Evolutionary conservation across 2,113 vertebrate genomes (phyloP).

Genomic region (Toxotes chatareus): DNA sequence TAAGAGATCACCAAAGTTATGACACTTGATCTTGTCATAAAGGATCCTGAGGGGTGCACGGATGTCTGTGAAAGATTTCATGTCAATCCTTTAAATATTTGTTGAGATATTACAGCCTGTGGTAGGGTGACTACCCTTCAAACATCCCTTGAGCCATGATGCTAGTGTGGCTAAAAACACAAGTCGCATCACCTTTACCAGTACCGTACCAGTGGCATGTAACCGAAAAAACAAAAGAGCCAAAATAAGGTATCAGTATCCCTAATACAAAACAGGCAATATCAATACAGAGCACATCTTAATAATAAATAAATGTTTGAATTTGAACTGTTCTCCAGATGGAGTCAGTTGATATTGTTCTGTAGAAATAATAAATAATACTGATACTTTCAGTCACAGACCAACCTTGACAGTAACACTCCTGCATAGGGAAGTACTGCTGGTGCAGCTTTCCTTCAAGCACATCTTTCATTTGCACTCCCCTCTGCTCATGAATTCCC

Average conservation of each 20-base stretch:
- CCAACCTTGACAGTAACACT: conserved; percentile 31
- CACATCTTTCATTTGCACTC: conserved; percentile 62
- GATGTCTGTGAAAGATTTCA: not conserved
- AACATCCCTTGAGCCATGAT: no score
- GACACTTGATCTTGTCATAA: not conserved
- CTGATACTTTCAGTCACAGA: conserved; percentile 12
- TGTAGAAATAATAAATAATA: conserved; percentile 21
- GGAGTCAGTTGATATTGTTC: conserved; percentile 17
- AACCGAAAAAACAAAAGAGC: not conserved
- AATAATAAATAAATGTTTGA: not conserved
- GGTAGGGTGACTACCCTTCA: not conserved
- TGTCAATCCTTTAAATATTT: not conserved
- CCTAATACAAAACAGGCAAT: not conserved
- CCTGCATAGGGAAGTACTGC: conserved; percentile 29
- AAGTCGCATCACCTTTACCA: not conserved
- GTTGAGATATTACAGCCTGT: not conserved
- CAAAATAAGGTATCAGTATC: not conserved
- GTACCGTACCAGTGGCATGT: not conserved
- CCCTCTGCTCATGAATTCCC: conserved; percentile 51
- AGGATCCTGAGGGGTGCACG: not conserved
- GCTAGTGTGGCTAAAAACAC: not conserved
- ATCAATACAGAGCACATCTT: not conserved
- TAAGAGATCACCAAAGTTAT: not conserved
- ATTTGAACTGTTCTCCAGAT: not conserved
- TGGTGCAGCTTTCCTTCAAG: conserved; percentile 54